Evolutionary conservation across 2,113 vertebrate species (phyloP), one percentile per base, ranked within the genome.

Genomic region (Carassius gibelio): DNA sequence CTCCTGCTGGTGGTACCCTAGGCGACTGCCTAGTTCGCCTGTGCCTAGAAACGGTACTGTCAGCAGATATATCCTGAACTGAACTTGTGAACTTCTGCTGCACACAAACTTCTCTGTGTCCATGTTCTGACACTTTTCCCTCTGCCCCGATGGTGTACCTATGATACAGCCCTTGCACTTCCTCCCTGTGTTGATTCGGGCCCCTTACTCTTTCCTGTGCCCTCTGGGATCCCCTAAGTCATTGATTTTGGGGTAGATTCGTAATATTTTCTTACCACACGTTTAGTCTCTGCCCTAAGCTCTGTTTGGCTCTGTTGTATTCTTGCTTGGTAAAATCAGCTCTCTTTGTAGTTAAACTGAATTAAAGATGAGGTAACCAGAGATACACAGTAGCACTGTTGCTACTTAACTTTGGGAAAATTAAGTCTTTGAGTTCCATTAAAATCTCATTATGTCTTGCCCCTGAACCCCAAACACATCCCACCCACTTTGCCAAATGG

Each of bases 381-480:
- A 82, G 68, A 68, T 83, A 19, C 48, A 83, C 48, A 82, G 86
- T 78, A 78, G 74, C 64, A 68, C 68, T 68, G 80, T 59, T 57
- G 81, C 50, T 72, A 68, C 50, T 17, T 57, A 19, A 19, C 66
- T 59, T 72, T n/a, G 30, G 30, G 68, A 5, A 72, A 83, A 72
- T 83, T 55, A 72, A 72, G 81, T 69, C 50, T 57, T 83, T 83
- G 64, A 55, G 23, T 82, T 50, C 45, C 64, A 82, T 82, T 69
- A 69, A 82, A 69, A 82, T 82, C 80, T 52, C 45, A 82, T 82
- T 82, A 55, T 69, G 64, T 82, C 64, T 82, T 82, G 64, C 80
- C 64, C 23, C 80, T 72, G 59, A 72, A 57, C 21, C 21, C 38
- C 42, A 50, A 71, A n/a, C 8, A 10, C 72, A 52, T 59, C 42